Evolutionary conservation across 2,113 vertebrate genomes (phyloP).

Genomic region (Eolophus roseicapilla): DNA sequence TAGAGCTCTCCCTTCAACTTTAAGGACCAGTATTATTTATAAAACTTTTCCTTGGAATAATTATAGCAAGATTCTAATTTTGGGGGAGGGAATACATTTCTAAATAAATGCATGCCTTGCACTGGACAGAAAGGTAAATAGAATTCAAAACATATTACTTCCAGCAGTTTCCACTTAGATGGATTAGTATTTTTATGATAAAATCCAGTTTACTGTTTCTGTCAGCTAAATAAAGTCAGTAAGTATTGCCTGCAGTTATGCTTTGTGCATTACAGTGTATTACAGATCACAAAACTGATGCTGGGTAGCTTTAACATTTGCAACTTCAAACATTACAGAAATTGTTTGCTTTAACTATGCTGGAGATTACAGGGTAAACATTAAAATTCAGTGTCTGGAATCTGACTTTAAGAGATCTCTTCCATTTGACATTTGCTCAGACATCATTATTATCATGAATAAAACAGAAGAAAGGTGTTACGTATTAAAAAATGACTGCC

Average conservation of each 20-base stretch:
- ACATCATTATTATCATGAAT: slow-evolving; percentile 23
- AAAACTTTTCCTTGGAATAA: background rate
- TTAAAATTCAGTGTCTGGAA: background rate
- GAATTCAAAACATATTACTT: background rate
- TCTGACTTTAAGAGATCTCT: background rate
- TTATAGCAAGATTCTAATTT: background rate
- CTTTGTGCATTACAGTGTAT: background rate
- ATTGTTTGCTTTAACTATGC: slow-evolving; percentile 7
- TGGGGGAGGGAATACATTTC: background rate
- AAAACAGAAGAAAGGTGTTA: background rate
- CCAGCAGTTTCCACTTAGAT: background rate
- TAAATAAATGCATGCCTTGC: background rate
- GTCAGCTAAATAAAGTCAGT: background rate
- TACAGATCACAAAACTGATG: background rate
- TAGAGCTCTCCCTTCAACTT: background rate
- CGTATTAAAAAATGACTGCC: background rate
- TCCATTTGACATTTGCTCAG: slow-evolving; percentile 38
- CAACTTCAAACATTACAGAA: background rate
- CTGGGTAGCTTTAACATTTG: background rate
- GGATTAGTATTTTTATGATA: background rate
- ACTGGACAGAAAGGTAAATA: background rate
- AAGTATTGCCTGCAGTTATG: background rate
- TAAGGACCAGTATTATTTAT: background rate
- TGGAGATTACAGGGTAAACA: slow-evolving; percentile 4
- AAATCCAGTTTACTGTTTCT: background rate